Percentiles rank a stretch among this genome's conserved stretches.
These are phyloP conservation scores for Sinocyclocheilus anshuiensis DNA, from an alignment of 2,113 vertebrate genomes.

Conservation along the genomic window DNA sequence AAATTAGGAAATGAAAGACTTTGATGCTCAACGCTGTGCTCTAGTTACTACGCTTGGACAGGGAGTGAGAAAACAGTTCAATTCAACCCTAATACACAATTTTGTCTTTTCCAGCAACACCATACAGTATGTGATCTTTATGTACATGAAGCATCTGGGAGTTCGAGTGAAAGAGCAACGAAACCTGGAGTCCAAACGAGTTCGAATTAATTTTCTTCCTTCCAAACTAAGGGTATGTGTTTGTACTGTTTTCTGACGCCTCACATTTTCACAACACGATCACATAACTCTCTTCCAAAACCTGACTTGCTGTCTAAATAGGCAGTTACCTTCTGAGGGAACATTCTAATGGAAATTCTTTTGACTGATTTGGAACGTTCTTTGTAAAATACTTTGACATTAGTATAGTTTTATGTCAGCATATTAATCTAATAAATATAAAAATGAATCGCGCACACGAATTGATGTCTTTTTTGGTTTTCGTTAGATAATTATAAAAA, in stretches of 20 bases:
- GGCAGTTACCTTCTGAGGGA: background rate
- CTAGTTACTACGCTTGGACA: background rate
- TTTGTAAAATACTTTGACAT: background rate
- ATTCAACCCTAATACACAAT: background rate
- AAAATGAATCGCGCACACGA: background rate
- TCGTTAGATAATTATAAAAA: background rate
- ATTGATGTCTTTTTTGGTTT: background rate
- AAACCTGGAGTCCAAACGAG: slow-evolving; percentile 88
- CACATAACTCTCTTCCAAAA: background rate
- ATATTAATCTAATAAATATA: background rate
- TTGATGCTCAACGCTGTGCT: background rate
- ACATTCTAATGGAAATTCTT: background rate
- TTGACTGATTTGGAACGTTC: background rate
- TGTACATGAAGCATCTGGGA: slow-evolving; percentile 95
- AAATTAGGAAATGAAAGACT: slow-evolving; percentile 17
- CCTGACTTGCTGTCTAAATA: background rate
- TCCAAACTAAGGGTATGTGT: slow-evolving; percentile 88
- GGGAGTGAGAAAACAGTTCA: background rate
- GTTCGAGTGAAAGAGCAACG: slow-evolving; percentile 91
- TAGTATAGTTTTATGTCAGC: background rate
- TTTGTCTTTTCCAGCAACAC: slow-evolving; percentile 75
- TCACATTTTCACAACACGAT: background rate
- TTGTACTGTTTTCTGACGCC: background rate
- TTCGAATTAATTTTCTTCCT: slow-evolving; percentile 86
- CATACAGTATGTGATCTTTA: slow-evolving; percentile 90